Base-by-base conservation (phyloP, 2,797 vertebrate species). In the Lagorchestes hirsutus region DNA sequence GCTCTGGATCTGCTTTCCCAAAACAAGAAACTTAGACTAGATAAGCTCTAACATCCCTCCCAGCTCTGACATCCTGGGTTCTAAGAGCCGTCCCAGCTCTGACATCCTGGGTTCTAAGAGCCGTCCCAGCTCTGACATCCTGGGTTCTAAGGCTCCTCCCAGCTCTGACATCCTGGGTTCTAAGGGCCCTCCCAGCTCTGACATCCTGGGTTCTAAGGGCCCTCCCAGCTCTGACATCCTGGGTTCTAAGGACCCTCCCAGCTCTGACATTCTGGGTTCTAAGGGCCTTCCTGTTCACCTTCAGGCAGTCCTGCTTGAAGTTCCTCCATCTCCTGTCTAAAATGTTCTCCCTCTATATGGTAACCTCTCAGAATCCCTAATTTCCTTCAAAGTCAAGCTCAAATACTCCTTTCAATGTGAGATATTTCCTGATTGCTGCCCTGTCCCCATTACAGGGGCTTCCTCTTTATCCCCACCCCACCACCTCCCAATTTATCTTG, bases 1-100 rank as follows among this genome's bases (percentile, higher is more conserved):
- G 93, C 29, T 93, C 91, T 58, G 11, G 74, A 62, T 90, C 91
- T 96, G 52, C 59, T 87, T 95, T 56, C 82, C 62, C 29, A 94
- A 93, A 54, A 52, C 59, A 74, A 59, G 59, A 40, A 82, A 74
- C 1, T n/a, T 40, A 16, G 16, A 6, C n/a, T 40, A 74, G 18
- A 31, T 40, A 74, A 22, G 18, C 18, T 40, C n/a, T 74, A 74
- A 40, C 1, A 5, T 1, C 14, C 67, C n/a, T 40, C n/a, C 5
- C n/a, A 74, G 18, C n/a, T 18, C 62, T n/a, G 62, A 74, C 16
- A 74, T 18, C 3, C 59, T 67, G 58, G 2, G 10, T 54, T 54
- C 54, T 54, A 54, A 14, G 55, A n/a, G 55, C 13, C 62, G 11
- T 62, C 29, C 29, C 29, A 62, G 59, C 59, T 62, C 59, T 34